Conservation (phyloP, 30 jellyfish, hydroid and myxozoan species). For the Hydra vulgaris region DNA sequence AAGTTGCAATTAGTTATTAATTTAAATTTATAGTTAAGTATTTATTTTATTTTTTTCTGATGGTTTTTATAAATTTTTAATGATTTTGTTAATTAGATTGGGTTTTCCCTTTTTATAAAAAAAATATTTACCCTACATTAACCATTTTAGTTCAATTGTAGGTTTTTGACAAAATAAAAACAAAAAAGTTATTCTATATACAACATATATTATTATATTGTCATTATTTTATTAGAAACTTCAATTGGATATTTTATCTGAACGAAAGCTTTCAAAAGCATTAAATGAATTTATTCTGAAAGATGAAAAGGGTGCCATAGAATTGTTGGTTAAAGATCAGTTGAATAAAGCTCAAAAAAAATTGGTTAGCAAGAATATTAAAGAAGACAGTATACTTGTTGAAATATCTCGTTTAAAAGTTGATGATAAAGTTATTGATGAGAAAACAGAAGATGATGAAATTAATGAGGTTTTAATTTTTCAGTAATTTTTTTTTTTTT, state of each 20-base stretch:
- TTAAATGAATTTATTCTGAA: slow-evolving; percentile 82
- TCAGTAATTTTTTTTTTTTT: not conserved
- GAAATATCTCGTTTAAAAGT: slow-evolving; percentile 37
- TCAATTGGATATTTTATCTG: slow-evolving; percentile 64
- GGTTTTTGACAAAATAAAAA: too few species aligned
- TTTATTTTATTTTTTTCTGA: too few species aligned
- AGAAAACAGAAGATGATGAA: slow-evolving; percentile 46
- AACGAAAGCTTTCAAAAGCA: slow-evolving; percentile 81
- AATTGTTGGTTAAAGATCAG: slow-evolving; percentile 74
- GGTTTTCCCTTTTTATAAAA: too few species aligned
- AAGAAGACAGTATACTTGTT: slow-evolving; percentile 47
- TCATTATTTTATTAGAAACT: slow-evolving; percentile 8
- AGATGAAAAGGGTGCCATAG: slow-evolving; percentile 90
- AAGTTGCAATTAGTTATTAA: too few species aligned
- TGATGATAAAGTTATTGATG: slow-evolving; percentile 41
- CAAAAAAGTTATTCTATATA: too few species aligned
- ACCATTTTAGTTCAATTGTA: too few species aligned
- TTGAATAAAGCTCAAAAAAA: slow-evolving; percentile 53
- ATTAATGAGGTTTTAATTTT: slow-evolving; percentile 6
- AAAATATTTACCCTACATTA: too few species aligned
- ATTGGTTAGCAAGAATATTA: slow-evolving; percentile 40
- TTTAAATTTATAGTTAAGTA: too few species aligned
- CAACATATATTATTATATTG: too few species aligned
- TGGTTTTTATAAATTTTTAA: too few species aligned
- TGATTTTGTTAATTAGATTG: too few species aligned